Percentiles rank a stretch among this genome's conserved stretches.
Conservation (phyloP, 2,888 invertebrate species). For the Buathra laborator region DNA sequence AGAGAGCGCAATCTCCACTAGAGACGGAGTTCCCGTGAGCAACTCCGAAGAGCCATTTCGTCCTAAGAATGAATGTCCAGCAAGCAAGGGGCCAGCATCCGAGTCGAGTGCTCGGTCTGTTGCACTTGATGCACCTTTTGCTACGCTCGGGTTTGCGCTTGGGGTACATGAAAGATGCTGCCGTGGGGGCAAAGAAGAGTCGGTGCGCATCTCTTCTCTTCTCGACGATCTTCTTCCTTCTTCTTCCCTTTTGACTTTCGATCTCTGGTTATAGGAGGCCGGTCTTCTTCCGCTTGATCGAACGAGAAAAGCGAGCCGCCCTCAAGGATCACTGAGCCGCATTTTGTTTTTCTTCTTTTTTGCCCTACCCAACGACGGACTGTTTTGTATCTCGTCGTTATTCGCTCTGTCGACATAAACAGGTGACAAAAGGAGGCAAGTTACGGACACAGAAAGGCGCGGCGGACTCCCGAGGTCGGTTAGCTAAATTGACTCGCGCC, state of each 20-base stretch:
- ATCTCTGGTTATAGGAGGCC: slow-evolving; percentile 12
- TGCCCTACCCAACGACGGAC: neutral
- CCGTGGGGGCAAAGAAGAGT: slow-evolving; percentile 26
- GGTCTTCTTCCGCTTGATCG: slow-evolving; percentile 9
- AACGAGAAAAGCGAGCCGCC: slow-evolving; percentile 35
- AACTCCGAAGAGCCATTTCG: slow-evolving; percentile 32
- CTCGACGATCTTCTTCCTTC: slow-evolving; percentile 30
- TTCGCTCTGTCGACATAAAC: slow-evolving; percentile 28
- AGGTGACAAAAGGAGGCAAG: slow-evolving; percentile 21
- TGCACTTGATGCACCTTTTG: slow-evolving; percentile 29
- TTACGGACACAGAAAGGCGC: slow-evolving; percentile 17
- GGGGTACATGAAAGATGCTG: slow-evolving; percentile 5
- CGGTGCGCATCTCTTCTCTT: slow-evolving; percentile 21
- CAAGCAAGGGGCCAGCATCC: neutral
- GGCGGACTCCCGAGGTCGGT: neutral
- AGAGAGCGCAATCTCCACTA: slow-evolving; percentile 24
- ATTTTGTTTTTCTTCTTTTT: neutral
- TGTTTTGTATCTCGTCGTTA: slow-evolving; percentile 7
- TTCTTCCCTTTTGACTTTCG: slow-evolving; percentile 18
- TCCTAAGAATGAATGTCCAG: slow-evolving; percentile 42
- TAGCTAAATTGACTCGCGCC: slow-evolving; percentile 32
- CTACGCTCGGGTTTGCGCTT: neutral
- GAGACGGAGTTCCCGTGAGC: slow-evolving; percentile 4
- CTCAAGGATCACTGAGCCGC: neutral
- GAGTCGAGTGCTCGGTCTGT: slow-evolving; percentile 9